Evolutionary conservation across 2,888 invertebrate genomes (phyloP), one percentile per base, ranked within the genome.

Genomic region (Hemaris fuciformis): DNA sequence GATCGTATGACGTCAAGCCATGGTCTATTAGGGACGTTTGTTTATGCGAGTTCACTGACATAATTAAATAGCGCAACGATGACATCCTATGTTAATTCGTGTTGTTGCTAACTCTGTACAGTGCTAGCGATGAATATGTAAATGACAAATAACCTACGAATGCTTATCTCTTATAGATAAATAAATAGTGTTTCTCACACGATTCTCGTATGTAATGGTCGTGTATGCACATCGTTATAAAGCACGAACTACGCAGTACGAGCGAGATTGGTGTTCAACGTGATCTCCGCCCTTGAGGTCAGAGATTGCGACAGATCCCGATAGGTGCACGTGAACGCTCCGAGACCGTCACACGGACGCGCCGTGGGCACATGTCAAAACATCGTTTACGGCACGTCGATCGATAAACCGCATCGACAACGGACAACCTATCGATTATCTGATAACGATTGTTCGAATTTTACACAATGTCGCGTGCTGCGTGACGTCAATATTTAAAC

Each of bases 201-300:
- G 8, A 20, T 10, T 22, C 3, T 45, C 20, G 1, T 38, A 1
- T 38, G 38, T n/a, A n/a, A 38, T 38, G 10, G 38, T 10, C 38
- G 10, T n/a, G 18, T 27, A 53, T 18, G 27, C 27, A 18, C 3
- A 27, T 15, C 27, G 27, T n/a, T 25, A 48, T 3, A 27, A 27
- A 27, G 27, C 48, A 48, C 48, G 7, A 48, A 27, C 18, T 53
- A 53, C 53, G 53, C 53, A 18, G 18, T 4, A 53, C 3, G 20
- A 10, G 15, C 8, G 27, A 53, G 18, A 31, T 31, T 53, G 31
- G 53, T 53, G 42, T 64, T 62, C 73, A 79, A 83, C 80, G 81
- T 81, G 80, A 81, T 78, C 73, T 74, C 67, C 66, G 73, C 70
- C 70, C 77, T 78, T 74, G 74, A 71, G 75, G 76, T 78, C 74